A percentile compares a stretch with the other conserved stretches of the same genome.
These are phyloP conservation scores for Nyleta sp. DNA, from an alignment of 2,888 invertebrate genomes.

Conservation along the genomic window DNA sequence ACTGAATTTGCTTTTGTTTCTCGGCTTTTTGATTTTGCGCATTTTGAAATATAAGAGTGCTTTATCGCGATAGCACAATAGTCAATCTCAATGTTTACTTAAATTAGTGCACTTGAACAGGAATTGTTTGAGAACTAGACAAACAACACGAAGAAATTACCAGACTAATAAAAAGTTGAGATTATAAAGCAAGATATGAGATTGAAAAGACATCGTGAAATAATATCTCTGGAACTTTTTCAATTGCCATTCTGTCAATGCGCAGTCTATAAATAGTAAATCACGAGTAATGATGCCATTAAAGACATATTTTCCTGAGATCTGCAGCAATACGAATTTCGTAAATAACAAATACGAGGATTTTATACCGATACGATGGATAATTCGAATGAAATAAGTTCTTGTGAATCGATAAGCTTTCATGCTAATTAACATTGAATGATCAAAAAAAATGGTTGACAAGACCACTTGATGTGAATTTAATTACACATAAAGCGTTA, in stretches of 20 bases:
- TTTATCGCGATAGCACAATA: not conserved
- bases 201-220: constrained; percentile 9
- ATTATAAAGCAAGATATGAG: constrained; percentile 9
- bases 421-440: not conserved
- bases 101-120: constrained; percentile 4
- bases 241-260: constrained; percentile 15
- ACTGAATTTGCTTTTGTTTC: not conserved
- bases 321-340: not conserved
- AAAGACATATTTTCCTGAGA: constrained; percentile 2
- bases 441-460: not conserved
- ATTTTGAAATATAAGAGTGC: constrained; percentile 2
- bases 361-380: not conserved
- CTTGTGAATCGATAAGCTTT: not conserved
- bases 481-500: not conserved
- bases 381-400: no score
- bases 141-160: constrained; percentile 14
- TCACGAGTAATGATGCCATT: constrained; percentile 8
- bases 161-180: constrained; percentile 9
- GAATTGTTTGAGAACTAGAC: constrained; percentile 9
- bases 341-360: not conserved
- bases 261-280: constrained; percentile 15
- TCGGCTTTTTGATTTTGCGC: no score
- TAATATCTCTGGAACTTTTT: constrained; percentile 3
- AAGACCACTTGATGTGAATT: not conserved
- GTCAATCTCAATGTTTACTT: constrained; percentile 7